These are phyloP conservation scores for Plutella xylostella DNA, from an alignment of 2,888 invertebrate genomes.

Conservation along the genomic window DNA sequence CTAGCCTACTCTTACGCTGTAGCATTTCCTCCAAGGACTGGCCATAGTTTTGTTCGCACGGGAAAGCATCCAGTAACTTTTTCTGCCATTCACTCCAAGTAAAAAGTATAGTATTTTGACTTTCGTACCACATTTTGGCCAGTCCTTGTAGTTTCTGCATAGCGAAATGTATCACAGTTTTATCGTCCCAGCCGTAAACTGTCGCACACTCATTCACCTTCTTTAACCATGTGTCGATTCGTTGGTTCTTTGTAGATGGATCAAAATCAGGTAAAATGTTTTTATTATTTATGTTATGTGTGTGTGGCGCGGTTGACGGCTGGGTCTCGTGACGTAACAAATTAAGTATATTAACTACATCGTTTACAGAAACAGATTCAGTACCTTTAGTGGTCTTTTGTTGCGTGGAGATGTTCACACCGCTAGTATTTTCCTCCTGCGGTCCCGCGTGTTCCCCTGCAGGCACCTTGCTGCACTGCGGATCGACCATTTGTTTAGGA, in stretches of 20 bases:
- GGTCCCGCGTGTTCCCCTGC: too few species aligned
- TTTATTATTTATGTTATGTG: constrained; percentile 4
- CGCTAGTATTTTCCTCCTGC: too few species aligned
- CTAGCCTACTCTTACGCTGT: constrained; percentile 8
- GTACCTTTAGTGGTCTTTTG: constrained; percentile 12
- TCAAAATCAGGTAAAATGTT: constrained; percentile 8
- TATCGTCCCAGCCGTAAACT: constrained; percentile 19
- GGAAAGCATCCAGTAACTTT: constrained; percentile 16
- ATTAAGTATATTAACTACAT: constrained; percentile 9
- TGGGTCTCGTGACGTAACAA: constrained; percentile 9
- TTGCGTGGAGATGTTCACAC: too few species aligned
- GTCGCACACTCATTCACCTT: constrained; percentile 15
- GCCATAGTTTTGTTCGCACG: too few species aligned
- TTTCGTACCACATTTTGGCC: constrained; percentile 19
- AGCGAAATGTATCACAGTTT: constrained; percentile 17
- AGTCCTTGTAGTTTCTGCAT: constrained; percentile 21
- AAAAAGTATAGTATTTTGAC: constrained; percentile 13
- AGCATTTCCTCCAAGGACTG: constrained; percentile 18
- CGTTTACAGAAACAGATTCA: constrained; percentile 9
- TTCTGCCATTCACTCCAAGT: constrained; percentile 20
- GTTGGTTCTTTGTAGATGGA: constrained; percentile 6
- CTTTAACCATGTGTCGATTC: constrained; percentile 8
- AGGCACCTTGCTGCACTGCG: not conserved
- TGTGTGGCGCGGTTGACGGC: constrained; percentile 1
- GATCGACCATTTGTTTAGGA: not conserved